phyloP scores from a whole-genome alignment of 2,888 invertebrate genomes.

The Agrotis puta region DNA sequence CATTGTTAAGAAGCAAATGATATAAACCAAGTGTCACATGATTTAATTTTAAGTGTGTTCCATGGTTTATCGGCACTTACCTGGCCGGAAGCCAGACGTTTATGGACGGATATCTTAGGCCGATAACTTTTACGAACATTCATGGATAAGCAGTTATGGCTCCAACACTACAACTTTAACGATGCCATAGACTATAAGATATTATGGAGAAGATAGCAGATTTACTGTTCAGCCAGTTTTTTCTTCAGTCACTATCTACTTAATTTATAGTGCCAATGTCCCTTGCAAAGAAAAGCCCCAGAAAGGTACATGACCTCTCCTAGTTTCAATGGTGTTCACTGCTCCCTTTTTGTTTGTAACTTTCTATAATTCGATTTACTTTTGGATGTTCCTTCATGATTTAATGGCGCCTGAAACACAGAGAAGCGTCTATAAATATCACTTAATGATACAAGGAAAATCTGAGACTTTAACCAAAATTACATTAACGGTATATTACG shows the following conservation, averaged over 20 bases:
- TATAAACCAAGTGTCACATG: constrained; percentile 61
- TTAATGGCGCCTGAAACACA: constrained; percentile 19
- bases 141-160: constrained; percentile 53
- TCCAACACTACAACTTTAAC: constrained; percentile 58
- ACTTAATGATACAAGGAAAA: constrained; percentile 51
- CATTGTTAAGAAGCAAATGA: constrained; percentile 57
- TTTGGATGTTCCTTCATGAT: constrained; percentile 31
- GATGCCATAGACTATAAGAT: constrained; percentile 53
- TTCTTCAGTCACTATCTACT: constrained; percentile 37
- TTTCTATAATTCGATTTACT: constrained; percentile 28
- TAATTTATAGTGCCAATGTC: constrained; percentile 35
- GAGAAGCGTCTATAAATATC: constrained; percentile 45
- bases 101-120: constrained; percentile 49
- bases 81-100: constrained; percentile 61
- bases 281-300: constrained; percentile 8
- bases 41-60: constrained; percentile 60
- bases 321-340: neutral
- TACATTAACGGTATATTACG: constrained; percentile 48
- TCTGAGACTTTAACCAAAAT: constrained; percentile 50
- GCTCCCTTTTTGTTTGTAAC: constrained; percentile 25
- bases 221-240: constrained; percentile 42
- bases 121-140: constrained; percentile 62
- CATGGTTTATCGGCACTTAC: constrained; percentile 65
- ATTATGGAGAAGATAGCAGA: constrained; percentile 44
- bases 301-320: constrained; percentile 31